These are phyloP conservation scores for Plagodis dolabraria DNA, from an alignment of 2,888 invertebrate genomes.

Conservation along the genomic window DNA sequence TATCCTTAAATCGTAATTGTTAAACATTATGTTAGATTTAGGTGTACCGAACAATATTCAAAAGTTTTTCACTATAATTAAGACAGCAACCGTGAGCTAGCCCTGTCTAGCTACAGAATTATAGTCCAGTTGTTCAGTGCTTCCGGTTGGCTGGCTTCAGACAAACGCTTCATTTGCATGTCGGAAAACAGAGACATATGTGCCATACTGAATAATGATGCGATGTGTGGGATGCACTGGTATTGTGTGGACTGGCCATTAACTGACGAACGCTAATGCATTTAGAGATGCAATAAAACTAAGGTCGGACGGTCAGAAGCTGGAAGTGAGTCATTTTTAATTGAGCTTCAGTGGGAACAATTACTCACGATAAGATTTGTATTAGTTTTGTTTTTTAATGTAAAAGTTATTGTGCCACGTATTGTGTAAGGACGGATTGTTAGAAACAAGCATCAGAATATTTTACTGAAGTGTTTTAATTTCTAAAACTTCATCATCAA, in stretches of 20 bases:
- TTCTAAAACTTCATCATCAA: no score
- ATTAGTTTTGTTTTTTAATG: no score
- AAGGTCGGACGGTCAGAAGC: constrained; percentile 8
- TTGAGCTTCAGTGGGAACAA: no score
- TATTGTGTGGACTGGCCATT: constrained; percentile 47
- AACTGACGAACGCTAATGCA: constrained; percentile 41
- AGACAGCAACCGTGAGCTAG: not conserved
- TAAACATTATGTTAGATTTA: no score
- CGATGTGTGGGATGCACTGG: constrained; percentile 39
- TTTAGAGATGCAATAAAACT: constrained; percentile 31
- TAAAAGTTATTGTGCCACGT: no score
- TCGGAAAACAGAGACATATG: constrained; percentile 40
- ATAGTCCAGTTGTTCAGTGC: not conserved
- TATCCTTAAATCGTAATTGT: no score
- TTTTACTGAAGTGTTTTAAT: no score
- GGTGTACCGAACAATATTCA: no score
- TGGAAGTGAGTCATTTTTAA: constrained; percentile 11
- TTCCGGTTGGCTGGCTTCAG: constrained; percentile 20
- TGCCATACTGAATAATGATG: constrained; percentile 52
- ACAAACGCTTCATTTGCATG: constrained; percentile 25
- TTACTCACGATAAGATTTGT: no score
- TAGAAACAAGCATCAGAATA: no score
- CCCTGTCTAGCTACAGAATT: not conserved
- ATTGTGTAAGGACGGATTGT: no score
- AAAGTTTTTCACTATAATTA: no score